These are phyloP conservation scores for Aratinga solstitialis DNA, from an alignment of 2,797 vertebrate species.

Conservation along the genomic window DNA sequence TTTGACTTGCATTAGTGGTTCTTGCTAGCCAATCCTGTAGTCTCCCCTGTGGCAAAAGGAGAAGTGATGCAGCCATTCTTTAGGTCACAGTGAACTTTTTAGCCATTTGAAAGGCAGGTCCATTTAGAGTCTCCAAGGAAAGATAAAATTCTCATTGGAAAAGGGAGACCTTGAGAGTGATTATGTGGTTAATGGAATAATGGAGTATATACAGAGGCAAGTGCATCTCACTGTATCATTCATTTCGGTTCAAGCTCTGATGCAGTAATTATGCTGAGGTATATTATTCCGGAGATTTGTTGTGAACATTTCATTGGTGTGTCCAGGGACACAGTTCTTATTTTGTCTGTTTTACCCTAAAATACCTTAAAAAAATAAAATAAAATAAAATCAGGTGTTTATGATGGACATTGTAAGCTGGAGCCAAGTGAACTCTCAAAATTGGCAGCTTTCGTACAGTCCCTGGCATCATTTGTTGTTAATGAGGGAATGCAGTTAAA, in stretches of 20 bases:
- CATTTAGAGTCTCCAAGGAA: neutral
- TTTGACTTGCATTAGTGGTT: neutral
- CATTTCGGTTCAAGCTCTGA: neutral
- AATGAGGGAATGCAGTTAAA: slow-evolving; percentile 30
- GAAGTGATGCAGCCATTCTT: neutral
- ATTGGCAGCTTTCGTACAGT: slow-evolving; percentile 26
- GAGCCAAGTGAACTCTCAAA: neutral
- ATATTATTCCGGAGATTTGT: neutral
- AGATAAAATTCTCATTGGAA: neutral
- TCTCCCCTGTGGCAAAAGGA: neutral
- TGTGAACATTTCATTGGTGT: neutral
- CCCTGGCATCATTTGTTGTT: slow-evolving; percentile 29
- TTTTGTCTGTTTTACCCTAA: neutral
- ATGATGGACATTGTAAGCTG: neutral
- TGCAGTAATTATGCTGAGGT: neutral
- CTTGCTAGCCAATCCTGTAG: neutral
- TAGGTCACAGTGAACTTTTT: neutral
- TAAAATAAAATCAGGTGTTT: neutral
- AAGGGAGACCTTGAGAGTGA: neutral
- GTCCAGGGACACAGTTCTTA: neutral
- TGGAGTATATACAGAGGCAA: neutral
- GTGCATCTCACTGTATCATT: neutral
- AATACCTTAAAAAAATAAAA: neutral
- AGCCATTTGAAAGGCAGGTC: neutral
- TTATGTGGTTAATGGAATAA: neutral